Base-by-base conservation (phyloP, 2,888 invertebrate species). In the Aphelenchoides bicaudatus region DNA sequence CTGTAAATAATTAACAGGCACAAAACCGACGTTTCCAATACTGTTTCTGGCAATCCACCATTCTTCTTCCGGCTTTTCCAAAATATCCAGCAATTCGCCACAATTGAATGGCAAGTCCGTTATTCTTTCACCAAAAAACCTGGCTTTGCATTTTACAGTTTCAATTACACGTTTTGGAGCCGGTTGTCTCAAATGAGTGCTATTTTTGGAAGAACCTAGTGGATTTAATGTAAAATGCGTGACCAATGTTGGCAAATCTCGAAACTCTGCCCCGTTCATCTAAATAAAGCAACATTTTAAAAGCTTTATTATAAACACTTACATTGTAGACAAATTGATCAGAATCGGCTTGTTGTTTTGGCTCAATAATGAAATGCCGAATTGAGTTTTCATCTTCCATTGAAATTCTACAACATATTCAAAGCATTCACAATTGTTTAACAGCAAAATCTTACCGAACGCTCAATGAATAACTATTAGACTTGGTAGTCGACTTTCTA, bases 11-110 rank as follows among this genome's bases (percentile, higher is more conserved):
- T 92, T 92, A 70, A 93, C 92, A 29, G 96, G 96, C 69, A 96
- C 92, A 65, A 91, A 34, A 8, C 52, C 52, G 16, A 51, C 30
- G 21, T 30, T 39, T 6, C 94, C 93, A 54, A 87, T 83, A 63
- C 84, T 85, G 83, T 94, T 94, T 73, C 87, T 86, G 2, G 94
- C 96, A 59, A 92, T 91, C 96, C 96, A 96, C 96, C 96, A 98
- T 78, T 92, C 91, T 67, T 93, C 93, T 82, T 96, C 96, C 79
- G 94, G 92, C 74, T 92, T 88, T 66, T 88, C 88, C 69, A 94
- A 86, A 38, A 75, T 59, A 68, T 96, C 87, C 72, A 90, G 90
- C 5, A 91, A 85, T 80, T 96, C 96, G 1, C 55, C 55, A 19
- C 23, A 19, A 56, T 56, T 87, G 83, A 96, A 96, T 16, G 93